A percentile compares a stretch with the other conserved stretches of the same genome.
phyloP scores from a whole-genome alignment of 2,113 vertebrate genomes.

The Chascanopsetta lugubris region DNA sequence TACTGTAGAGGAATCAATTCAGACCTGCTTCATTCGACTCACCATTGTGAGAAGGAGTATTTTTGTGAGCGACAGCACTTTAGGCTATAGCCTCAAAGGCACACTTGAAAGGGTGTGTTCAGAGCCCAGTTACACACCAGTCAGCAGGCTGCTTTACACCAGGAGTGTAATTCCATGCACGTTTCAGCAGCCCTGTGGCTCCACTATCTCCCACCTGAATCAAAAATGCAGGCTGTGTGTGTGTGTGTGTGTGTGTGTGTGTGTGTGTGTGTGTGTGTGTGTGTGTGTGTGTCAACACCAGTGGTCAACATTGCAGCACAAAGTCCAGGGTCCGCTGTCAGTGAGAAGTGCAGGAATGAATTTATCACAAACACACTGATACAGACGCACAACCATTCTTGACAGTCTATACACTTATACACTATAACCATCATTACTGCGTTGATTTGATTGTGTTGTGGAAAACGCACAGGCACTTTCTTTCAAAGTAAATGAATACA shows the following conservation, averaged over 20 bases:
- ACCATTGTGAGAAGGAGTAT: constrained; percentile 4
- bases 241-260: too few relatives aligned
- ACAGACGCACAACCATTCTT: not conserved
- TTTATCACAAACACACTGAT: not conserved
- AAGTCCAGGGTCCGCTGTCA: not conserved
- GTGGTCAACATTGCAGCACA: constrained; percentile 28
- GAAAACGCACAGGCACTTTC: not conserved
- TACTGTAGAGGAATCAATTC: constrained; percentile 18
- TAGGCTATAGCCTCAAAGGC: constrained; percentile 46
- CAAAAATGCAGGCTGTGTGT: constrained; percentile 20
- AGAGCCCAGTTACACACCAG: constrained; percentile 35
- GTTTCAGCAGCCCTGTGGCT: constrained; percentile 1
- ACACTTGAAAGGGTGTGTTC: constrained; percentile 47
- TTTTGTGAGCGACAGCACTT: constrained; percentile 41
- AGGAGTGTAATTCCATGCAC: not conserved
- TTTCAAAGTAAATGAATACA: not conserved
- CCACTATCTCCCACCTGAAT: constrained; percentile 32
- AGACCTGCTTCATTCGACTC: constrained; percentile 28
- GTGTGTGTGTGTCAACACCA: constrained; percentile 18
- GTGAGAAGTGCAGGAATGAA: not conserved
- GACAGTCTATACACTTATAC: too few relatives aligned
- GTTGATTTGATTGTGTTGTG: too few relatives aligned
- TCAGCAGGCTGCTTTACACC: constrained; percentile 39
- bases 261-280: too few relatives aligned
- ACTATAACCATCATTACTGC: too few relatives aligned